Percentiles rank a stretch among this genome's conserved stretches.
Evolutionary conservation across 1,140 invertebrate species (phyloP).

Genomic region (Calliopsis andreniformis): DNA sequence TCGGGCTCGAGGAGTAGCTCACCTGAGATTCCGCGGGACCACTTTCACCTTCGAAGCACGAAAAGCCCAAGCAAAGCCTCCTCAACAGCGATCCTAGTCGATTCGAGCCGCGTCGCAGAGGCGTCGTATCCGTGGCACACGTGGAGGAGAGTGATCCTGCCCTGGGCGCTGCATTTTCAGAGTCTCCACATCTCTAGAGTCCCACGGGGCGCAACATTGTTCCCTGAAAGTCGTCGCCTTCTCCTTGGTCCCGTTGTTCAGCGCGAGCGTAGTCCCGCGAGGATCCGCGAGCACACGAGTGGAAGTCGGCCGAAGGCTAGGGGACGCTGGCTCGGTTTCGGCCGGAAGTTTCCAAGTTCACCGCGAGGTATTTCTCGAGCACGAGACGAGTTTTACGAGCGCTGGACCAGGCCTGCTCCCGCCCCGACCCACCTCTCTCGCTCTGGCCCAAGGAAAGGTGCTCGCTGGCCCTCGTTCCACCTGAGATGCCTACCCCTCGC

Average conservation of each 20-base stretch:
- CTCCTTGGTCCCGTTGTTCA: slow-evolving; percentile 25
- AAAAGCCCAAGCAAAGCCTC: neutral
- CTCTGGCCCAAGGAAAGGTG: slow-evolving; percentile 15
- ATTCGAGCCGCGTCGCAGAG: neutral
- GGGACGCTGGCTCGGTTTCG: neutral
- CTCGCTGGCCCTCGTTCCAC: slow-evolving; percentile 12
- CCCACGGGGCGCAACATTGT: slow-evolving; percentile 39
- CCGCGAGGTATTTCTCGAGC: slow-evolving; percentile 36
- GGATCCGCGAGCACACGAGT: slow-evolving; percentile 8
- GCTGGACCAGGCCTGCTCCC: slow-evolving; percentile 58
- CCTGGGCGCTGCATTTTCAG: slow-evolving; percentile 40
- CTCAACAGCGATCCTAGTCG: neutral
- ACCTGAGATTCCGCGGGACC: neutral
- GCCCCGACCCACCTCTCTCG: slow-evolving; percentile 28
- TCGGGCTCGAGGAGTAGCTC: no score
- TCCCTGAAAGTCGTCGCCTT: slow-evolving; percentile 2
- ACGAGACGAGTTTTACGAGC: slow-evolving; percentile 53
- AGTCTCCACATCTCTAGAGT: slow-evolving; percentile 27
- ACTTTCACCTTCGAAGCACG: neutral
- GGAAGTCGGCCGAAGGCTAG: neutral
- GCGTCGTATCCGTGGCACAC: slow-evolving; percentile 32
- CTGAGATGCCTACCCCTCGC: neutral
- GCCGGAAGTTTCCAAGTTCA: slow-evolving; percentile 42
- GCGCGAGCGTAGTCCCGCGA: slow-evolving; percentile 20
- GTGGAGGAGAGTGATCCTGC: slow-evolving; percentile 40